Evolutionary conservation across 2,113 vertebrate genomes (phyloP), one percentile per base, ranked within the genome.

Genomic region (Murina feae): DNA sequence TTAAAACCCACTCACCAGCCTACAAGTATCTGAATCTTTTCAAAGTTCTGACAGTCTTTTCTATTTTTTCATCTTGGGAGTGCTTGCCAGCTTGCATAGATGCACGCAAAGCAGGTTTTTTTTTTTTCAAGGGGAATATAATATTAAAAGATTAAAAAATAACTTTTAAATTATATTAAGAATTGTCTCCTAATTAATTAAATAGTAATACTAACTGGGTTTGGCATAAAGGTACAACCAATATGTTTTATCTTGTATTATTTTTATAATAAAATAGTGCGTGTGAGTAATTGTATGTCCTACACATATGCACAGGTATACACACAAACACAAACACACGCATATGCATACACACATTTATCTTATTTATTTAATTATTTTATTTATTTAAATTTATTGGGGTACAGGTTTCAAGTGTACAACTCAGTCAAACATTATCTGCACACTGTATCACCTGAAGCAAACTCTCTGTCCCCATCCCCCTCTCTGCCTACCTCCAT

Each of bases 181-280:
- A 74, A 79, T 69, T 60, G 2, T 55, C 0, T 71, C 30, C 3
- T 86, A 42, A 72, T 47, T 80, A 47, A 66, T 85, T 68, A 32
- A 37, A 35, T 84, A 94, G 28, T 47, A 80, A 11, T n/a, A 49
- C 74, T 63, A 63, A 78, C 12, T 91, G 11, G 66, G 4, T 11
- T 84, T 94, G 65, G 9, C 6, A 71, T 86, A 17, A 25, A 90
- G 47, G 51, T 65, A 1, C 11, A 78, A 32, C 28, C 51, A 28
- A 76, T 32, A 32, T 55, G 76, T 69, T 84, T 92, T 53, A 84
- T 51, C n/a, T 12, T 23, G 2, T 69, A 28, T 72, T 90, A 44
- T 96, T 81, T 95, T 94, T 23, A 37, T 55, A 85, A 82, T 87
- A 90, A 90, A 87, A 83, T 89, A 42, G 6, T 69, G 1, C 20